Percentiles rank a stretch among this genome's conserved stretches.
phyloP scores from a whole-genome alignment of 1,140 invertebrate species.

The Wiebesia pumilae region DNA sequence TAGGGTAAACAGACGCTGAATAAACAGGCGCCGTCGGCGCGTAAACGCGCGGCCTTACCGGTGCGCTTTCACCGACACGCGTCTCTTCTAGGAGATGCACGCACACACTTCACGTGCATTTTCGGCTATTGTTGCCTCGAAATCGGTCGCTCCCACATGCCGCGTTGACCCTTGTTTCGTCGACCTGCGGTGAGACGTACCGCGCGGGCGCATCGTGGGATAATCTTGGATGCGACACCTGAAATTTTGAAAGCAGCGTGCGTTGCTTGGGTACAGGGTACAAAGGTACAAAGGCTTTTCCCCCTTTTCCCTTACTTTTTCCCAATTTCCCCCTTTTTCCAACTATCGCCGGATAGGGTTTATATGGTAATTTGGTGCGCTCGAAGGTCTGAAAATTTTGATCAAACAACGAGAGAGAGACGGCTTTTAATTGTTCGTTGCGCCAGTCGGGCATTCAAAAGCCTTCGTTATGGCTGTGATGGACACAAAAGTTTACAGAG shows the following conservation, averaged over 20 bases:
- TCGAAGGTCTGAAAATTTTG: conserved; percentile 30
- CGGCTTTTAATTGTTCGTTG: conserved; percentile 37
- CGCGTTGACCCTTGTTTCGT: conserved; percentile 24
- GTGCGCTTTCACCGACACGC: neutral
- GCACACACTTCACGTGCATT: conserved; percentile 21
- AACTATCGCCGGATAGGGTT: neutral
- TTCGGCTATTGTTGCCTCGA: conserved; percentile 14
- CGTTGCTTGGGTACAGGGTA: neutral
- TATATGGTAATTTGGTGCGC: conserved; percentile 27
- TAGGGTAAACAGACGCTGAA: conserved; percentile 44
- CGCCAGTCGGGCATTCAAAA: conserved; percentile 17
- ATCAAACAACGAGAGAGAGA: conserved; percentile 35
- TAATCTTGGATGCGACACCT: conserved; percentile 14
- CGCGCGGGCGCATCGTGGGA: conserved; percentile 30
- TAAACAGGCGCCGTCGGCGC: conserved; percentile 33
- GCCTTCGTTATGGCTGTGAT: conserved; percentile 44
- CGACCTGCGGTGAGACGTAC: neutral
- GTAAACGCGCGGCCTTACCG: conserved; percentile 2
- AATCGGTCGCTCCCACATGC: conserved; percentile 20
- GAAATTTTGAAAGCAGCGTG: neutral
- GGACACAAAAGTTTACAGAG: conserved; percentile 32
- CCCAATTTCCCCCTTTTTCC: no score
- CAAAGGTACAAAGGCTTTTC: neutral
- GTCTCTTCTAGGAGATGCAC: neutral
- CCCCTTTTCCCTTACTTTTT: neutral